These are phyloP conservation scores for Chlorodrepanis virens DNA, from an alignment of 2,113 vertebrate species.

Conservation along the genomic window DNA sequence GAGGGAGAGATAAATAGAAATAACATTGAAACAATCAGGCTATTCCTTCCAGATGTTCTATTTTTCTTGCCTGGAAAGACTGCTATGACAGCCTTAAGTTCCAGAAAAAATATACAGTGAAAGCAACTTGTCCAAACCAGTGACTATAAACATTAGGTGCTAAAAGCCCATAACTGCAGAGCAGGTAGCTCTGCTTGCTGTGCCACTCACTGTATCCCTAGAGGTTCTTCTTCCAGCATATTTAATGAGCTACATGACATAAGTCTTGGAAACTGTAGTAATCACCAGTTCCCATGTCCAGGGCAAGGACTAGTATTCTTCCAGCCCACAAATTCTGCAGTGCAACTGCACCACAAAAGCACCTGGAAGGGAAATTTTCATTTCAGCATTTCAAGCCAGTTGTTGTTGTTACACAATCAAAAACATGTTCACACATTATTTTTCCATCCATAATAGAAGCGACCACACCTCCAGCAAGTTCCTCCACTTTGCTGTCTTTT, in stretches of 20 bases:
- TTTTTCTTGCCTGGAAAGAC: background rate
- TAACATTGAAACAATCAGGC: background rate
- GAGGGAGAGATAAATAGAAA: background rate
- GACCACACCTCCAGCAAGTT: background rate
- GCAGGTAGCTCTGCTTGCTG: background rate
- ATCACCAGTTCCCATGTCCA: conserved; percentile 26
- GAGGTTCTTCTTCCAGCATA: background rate
- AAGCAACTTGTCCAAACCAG: background rate
- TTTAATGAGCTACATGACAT: background rate
- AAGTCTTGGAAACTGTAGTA: conserved; percentile 29
- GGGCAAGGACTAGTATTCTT: background rate
- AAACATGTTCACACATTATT: background rate
- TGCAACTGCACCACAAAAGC: background rate
- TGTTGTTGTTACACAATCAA: conserved; percentile 25
- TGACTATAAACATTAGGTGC: background rate
- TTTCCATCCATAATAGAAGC: background rate
- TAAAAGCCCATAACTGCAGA: background rate
- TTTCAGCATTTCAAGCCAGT: background rate
- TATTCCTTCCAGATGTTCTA: background rate
- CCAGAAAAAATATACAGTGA: background rate
- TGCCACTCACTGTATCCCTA: background rate
- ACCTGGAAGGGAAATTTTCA: conserved; percentile 37
- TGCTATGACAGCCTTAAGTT: background rate
- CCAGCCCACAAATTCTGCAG: background rate
- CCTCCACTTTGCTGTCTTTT: background rate